Percentiles rank a stretch among this genome's conserved stretches.
These are phyloP conservation scores for Opisthograptis luteolata DNA, from an alignment of 2,888 invertebrate species.

Conservation along the genomic window DNA sequence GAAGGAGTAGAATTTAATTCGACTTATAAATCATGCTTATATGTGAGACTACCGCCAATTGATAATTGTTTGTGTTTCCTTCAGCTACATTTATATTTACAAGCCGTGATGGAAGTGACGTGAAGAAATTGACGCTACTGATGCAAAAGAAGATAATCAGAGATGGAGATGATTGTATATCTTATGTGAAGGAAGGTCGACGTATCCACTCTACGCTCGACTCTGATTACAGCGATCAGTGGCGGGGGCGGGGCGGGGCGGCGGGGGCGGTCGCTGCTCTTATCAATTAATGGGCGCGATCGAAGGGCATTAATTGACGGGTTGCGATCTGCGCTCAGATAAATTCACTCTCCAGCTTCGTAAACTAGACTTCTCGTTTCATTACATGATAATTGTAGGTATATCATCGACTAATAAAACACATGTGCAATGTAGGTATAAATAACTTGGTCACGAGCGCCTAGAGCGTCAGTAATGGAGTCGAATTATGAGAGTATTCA, in stretches of 20 bases:
- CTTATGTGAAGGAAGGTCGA: background rate
- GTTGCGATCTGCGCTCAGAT: slow-evolving; percentile 1
- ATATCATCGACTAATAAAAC: too few species aligned
- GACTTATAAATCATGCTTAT: background rate
- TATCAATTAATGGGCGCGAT: slow-evolving; percentile 5
- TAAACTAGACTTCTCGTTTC: too few species aligned
- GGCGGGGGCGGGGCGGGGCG: background rate
- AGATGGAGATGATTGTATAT: background rate
- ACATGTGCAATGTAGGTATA: too few species aligned
- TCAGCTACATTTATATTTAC: too few species aligned
- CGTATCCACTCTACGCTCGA: background rate
- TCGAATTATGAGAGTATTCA: too few species aligned
- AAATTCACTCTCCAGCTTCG: background rate
- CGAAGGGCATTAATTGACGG: slow-evolving; percentile 4
- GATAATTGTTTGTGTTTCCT: too few species aligned
- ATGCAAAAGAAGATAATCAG: background rate
- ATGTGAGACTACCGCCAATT: too few species aligned
- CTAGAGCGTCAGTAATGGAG: too few species aligned
- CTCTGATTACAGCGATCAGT: background rate
- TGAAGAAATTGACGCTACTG: too few species aligned
- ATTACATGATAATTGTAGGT: too few species aligned
- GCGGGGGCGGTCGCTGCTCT: background rate
- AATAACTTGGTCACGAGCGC: too few species aligned
- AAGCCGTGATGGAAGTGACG: too few species aligned
- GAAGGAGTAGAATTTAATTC: background rate